Base-by-base conservation (phyloP, 2,888 invertebrate species). In the Ormyrus rosae region DNA sequence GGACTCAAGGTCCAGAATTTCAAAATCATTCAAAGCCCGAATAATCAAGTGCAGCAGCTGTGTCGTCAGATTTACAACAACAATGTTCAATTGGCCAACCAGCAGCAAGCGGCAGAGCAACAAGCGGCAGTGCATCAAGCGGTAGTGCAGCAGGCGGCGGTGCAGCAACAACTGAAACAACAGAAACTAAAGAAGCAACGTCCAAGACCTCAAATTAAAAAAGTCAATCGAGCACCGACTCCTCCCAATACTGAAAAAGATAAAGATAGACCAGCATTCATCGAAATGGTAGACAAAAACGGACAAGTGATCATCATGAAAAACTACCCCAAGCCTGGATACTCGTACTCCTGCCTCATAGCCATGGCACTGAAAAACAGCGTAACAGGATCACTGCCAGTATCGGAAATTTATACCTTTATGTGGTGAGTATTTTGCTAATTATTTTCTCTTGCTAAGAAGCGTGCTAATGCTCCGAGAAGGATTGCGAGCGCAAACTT, bases 281-380 rank as follows among this genome's bases (percentile, higher is more conserved):
- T 34, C 4, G 34, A 34, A 34, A 34, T 34, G 34, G 34, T 34
- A 2, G 34, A 34, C 4, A 34, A 34, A 34, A 34, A 34, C 4
- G 34, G 34, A 34, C 34, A 34, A 34, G 34, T 34, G 34, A 34
- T 34, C 34, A 34, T 34, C 34, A 34, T 34, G 34, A 34, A 34
- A 34, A 34, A 34, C 67, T 98, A 95, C 88, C 98, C 98, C 0
- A 99, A 99, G 91, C 99, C 99, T 6, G 97, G 97, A 4, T 99
- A 98, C 91, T 99, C 99, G 11, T 99, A 99, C 91, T 98, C 98
- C 80, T 99, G 99, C 92, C 93, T 99, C 84, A 99, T 99, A 89
- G 99, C 99, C 0, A 96, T 99, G 96, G 98, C 99, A 5, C 92
- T 99, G 83, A 99, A 99, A 91, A 99, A 99, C 91, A 98, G 98